phyloP scores from a whole-genome alignment of 2,888 invertebrate genomes.

The Desoria tigrina region DNA sequence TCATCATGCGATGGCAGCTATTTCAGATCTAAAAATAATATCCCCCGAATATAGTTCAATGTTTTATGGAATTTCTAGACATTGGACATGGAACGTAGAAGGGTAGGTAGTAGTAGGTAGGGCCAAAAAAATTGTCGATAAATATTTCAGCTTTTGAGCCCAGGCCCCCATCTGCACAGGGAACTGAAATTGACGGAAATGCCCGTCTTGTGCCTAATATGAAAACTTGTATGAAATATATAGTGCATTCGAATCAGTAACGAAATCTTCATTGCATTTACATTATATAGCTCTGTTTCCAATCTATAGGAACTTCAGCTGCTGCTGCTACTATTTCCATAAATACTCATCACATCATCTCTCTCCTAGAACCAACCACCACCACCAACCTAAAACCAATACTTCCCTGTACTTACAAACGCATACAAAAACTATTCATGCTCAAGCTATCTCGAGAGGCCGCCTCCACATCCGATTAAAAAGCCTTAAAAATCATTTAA shows the following conservation, averaged over 20 bases:
- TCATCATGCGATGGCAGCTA: no score
- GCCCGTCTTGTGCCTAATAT: not conserved
- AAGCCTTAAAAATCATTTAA: no score
- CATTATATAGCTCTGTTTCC: no score
- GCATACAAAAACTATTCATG: not conserved
- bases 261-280: no score
- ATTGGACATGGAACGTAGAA: no score
- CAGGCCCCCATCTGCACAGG: not conserved
- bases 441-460: not conserved
- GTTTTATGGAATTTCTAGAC: no score
- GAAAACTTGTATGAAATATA: no score
- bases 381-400: not conserved
- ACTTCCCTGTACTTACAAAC: not conserved
- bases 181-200: conserved; percentile 13
- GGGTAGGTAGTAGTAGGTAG: no score
- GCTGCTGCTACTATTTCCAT: conserved; percentile 9
- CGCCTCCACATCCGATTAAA: not conserved
- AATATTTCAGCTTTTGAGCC: not conserved
- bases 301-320: no score
- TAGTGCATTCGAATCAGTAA: no score
- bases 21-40: no score
- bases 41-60: no score
- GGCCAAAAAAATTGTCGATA: conserved; percentile 11
- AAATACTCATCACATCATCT: conserved; percentile 8
- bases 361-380: not conserved